A percentile compares a stretch with the other conserved stretches of the same genome.
Evolutionary conservation across 1,140 invertebrate genomes (phyloP).

Genomic region (Homalodisca vitripennis): DNA sequence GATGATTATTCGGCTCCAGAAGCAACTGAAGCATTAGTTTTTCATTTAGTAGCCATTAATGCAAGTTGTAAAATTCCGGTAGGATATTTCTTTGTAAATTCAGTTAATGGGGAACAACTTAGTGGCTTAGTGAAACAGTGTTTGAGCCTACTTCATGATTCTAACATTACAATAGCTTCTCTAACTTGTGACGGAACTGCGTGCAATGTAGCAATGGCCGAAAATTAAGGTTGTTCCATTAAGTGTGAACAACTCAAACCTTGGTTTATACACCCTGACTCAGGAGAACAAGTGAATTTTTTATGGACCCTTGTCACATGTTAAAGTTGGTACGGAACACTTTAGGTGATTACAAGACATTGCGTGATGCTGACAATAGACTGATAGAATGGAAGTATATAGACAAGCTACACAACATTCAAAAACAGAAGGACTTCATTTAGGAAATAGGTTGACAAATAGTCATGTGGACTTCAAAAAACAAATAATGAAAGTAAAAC

Average conservation of each 20-base stretch:
- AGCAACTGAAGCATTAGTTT: conserved; percentile 46
- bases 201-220: conserved; percentile 26
- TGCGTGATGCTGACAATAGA: conserved; percentile 35
- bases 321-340: conserved; percentile 36
- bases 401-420: conserved; percentile 39
- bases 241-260: conserved; percentile 1
- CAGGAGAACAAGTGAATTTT: conserved; percentile 34
- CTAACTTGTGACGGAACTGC: conserved; percentile 32
- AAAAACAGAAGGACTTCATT: conserved; percentile 41
- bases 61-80: conserved; percentile 45
- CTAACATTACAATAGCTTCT: conserved; percentile 20
- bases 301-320: conserved; percentile 40
- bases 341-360: conserved; percentile 27
- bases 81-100: conserved; percentile 45
- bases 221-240: conserved; percentile 34
- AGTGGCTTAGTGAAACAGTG: conserved; percentile 21
- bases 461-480: conserved; percentile 43
- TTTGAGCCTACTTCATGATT: conserved; percentile 34
- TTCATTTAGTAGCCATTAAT: conserved; percentile 44
- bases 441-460: conserved; percentile 42
- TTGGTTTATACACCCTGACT: conserved; percentile 30
- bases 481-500: conserved; percentile 46
- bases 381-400: conserved; percentile 42
- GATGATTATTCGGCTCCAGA: conserved; percentile 39
- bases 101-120: conserved; percentile 31